Base-by-base conservation (phyloP, 2,797 vertebrate species). In the Fundulus diaphanus region DNA sequence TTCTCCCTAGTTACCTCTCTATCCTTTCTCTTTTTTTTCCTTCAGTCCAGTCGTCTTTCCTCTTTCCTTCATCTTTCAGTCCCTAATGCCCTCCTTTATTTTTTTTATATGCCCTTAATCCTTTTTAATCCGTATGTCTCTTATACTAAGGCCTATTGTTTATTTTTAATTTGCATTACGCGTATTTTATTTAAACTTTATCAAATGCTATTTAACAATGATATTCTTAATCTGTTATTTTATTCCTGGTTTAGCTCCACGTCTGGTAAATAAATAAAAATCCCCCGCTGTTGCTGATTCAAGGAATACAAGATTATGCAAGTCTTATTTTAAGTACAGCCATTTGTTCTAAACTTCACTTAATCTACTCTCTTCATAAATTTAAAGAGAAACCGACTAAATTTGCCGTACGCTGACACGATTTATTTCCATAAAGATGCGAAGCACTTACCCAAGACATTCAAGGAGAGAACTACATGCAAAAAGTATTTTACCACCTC, bases 1-100 rank as follows among this genome's bases (percentile, higher is more conserved):
- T 31, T 76, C 33, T 71, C 80, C n/a, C 40, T 77, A n/a, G 37
- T 59, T 77, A 42, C 73, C 75, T 63, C 29, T 76, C 77, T 59
- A 24, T 86, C 57, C 35, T 83, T 68, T 67, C 68, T 68, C 51
- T 27, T 35, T 33, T 42, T 29, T 52, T 61, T 35, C 29, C 68
- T 57, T 15, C 67, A 49, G 24, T 74, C 31, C 29, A 65, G 18
- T 20, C 2, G 15, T 77, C 66, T 75, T 72, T 54, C 52, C 24
- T 67, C 56, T 46, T 69, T 44, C 61, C 44, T 70, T 7, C 37
- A 70, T 70, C 27, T 65, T 68, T 78, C 73, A 61, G 42, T 77
- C 63, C 68, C 76, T 63, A 59, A 68, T 42, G 59, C 35, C 33
- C 31, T 77, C 66, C 51, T 78, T 70, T 69, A 44, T 56, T 35